Conservation (phyloP, 2,113 vertebrate genomes). For the Chamaea fasciata region DNA sequence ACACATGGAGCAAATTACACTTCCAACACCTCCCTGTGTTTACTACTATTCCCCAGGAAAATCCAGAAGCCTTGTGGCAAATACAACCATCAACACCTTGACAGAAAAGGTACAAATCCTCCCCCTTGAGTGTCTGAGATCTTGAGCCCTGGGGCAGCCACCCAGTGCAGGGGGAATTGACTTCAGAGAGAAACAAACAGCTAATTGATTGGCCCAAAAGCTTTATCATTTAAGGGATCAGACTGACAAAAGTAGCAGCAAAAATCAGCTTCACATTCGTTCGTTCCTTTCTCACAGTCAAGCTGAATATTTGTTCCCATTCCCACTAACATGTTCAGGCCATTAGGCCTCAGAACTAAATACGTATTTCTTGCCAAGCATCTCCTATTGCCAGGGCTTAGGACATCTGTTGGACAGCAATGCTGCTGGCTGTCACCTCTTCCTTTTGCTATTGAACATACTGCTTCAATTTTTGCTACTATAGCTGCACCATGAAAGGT, state of each 20-base stretch:
- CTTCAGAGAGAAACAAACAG: background rate
- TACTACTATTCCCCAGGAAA: background rate
- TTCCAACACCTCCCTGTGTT: background rate
- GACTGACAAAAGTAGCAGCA: background rate
- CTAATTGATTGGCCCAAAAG: background rate
- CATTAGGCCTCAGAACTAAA: background rate
- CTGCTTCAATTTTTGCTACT: background rate
- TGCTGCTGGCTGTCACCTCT: background rate
- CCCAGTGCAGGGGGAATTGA: background rate
- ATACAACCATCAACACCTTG: background rate
- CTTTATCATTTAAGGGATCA: background rate
- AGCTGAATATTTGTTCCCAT: background rate
- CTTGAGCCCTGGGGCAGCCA: rapidly evolving
- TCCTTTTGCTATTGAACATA: background rate
- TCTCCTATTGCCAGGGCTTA: background rate
- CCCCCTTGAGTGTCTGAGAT: background rate
- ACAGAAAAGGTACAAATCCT: background rate
- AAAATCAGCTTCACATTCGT: background rate
- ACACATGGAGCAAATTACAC: background rate
- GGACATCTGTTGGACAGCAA: background rate
- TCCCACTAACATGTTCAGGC: background rate
- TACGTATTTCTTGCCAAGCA: background rate
- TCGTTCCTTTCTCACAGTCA: background rate
- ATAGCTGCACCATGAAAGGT: background rate
- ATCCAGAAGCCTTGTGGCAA: background rate